phyloP scores from a whole-genome alignment of 2,888 invertebrate genomes.

The Lutraria lutraria region DNA sequence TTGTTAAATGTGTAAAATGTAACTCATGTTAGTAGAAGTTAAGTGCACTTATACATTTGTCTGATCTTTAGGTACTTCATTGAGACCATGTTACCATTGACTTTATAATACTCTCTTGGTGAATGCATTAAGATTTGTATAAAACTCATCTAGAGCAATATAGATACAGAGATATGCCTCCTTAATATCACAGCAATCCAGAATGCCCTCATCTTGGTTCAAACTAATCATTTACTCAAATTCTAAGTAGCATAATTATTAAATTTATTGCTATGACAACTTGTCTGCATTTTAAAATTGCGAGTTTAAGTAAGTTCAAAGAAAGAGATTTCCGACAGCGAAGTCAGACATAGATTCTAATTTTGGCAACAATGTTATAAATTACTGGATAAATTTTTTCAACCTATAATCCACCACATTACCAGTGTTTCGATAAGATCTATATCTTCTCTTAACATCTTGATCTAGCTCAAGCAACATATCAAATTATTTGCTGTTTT shows the following conservation, averaged over 20 bases:
- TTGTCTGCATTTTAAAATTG: neutral
- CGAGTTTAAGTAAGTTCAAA: slow-evolving; percentile 7
- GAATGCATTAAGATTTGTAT: neutral
- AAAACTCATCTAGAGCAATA: neutral
- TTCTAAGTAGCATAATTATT: neutral
- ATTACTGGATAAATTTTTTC: slow-evolving; percentile 28
- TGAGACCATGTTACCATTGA: too few relatives aligned
- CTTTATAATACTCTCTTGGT: neutral
- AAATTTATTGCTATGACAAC: slow-evolving; percentile 8
- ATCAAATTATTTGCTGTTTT: slow-evolving; percentile 4
- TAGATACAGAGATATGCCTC: neutral
- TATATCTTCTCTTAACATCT: neutral
- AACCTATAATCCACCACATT: slow-evolving; percentile 19
- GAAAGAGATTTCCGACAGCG: neutral
- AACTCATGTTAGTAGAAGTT: too few relatives aligned
- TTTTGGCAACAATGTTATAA: slow-evolving; percentile 33
- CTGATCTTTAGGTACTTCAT: too few relatives aligned
- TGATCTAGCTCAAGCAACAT: neutral
- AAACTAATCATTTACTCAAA: neutral
- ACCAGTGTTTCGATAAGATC: slow-evolving; percentile 30
- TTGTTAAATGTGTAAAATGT: too few relatives aligned
- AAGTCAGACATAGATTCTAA: neutral
- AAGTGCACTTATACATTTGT: too few relatives aligned
- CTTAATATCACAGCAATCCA: neutral
- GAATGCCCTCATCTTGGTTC: neutral